Evolutionary conservation across 1,140 invertebrate genomes (phyloP).

Genomic region (Arion vulgaris): DNA sequence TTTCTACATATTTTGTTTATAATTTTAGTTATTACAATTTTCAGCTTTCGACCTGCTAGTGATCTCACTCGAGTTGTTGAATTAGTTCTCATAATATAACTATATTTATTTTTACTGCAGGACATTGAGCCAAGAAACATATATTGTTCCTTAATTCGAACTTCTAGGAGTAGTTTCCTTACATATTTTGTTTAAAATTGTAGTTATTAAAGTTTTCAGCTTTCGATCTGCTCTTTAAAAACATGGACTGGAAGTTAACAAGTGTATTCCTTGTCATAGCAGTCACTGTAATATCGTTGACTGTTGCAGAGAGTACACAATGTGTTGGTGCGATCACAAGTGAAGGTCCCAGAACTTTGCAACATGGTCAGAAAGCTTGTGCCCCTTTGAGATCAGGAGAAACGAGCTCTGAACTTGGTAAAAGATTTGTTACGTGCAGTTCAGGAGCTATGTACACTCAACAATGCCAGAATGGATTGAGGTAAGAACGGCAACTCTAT

Average conservation of each 20-base stretch:
- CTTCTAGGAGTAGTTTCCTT: too few relatives aligned
- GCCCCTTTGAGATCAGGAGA: background rate
- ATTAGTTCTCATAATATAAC: too few relatives aligned
- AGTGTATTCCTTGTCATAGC: background rate
- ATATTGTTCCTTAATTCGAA: too few relatives aligned
- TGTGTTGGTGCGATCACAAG: background rate
- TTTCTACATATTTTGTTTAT: too few relatives aligned
- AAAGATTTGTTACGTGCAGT: background rate
- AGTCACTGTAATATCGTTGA: background rate
- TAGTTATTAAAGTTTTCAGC: too few relatives aligned
- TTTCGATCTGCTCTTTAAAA: background rate
- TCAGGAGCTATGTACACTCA: background rate
- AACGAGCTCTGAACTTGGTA: background rate
- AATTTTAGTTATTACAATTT: too few relatives aligned
- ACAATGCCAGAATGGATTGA: background rate
- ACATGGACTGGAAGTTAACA: background rate
- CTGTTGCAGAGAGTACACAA: background rate
- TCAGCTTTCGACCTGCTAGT: too few relatives aligned
- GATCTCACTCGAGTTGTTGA: too few relatives aligned
- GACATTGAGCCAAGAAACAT: too few relatives aligned
- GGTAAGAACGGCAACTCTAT: background rate
- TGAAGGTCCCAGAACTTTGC: constrained; percentile 6
- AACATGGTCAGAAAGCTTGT: background rate
- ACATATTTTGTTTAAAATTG: too few relatives aligned
- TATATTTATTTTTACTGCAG: too few relatives aligned